Conservation (phyloP, 2,797 vertebrate genomes). For the Meda fulgida region DNA sequence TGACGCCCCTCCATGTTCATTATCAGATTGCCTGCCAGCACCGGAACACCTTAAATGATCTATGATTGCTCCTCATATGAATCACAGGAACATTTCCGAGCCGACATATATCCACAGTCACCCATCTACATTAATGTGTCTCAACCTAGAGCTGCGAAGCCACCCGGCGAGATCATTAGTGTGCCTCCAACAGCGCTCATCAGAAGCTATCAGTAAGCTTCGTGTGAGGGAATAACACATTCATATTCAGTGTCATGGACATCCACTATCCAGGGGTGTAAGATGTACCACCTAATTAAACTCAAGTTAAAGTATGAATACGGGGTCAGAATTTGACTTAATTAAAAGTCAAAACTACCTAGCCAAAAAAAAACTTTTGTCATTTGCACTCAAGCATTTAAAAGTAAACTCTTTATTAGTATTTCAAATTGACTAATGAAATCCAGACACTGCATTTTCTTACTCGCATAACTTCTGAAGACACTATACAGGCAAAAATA, state of each 20-base stretch:
- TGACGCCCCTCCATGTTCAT: constrained; percentile 27
- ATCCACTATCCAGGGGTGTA: constrained; percentile 4
- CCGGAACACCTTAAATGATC: constrained; percentile 41
- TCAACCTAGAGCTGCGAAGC: constrained; percentile 37
- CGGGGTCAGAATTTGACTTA: constrained; percentile 18
- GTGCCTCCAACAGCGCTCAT: constrained; percentile 38
- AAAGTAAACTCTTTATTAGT: not conserved
- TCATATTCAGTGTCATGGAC: constrained; percentile 44
- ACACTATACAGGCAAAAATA: not conserved
- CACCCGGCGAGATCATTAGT: constrained; percentile 44
- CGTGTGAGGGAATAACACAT: constrained; percentile 29
- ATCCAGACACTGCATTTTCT: not conserved
- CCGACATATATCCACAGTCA: constrained; percentile 26
- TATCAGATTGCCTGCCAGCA: constrained; percentile 43
- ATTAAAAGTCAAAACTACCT: constrained; percentile 1
- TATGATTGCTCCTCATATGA: constrained; percentile 31
- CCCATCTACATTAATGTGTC: constrained; percentile 29
- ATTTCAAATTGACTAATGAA: not conserved
- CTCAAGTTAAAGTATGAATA: constrained; percentile 20
- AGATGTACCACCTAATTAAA: constrained; percentile 24
- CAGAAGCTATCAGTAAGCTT: constrained; percentile 17
- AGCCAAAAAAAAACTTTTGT: not conserved
- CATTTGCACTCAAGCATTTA: not conserved
- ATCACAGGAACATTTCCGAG: constrained; percentile 18
- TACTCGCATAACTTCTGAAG: not conserved